phyloP scores from a whole-genome alignment of 2,888 invertebrate species.

The Orthonychiurus folsomi region DNA sequence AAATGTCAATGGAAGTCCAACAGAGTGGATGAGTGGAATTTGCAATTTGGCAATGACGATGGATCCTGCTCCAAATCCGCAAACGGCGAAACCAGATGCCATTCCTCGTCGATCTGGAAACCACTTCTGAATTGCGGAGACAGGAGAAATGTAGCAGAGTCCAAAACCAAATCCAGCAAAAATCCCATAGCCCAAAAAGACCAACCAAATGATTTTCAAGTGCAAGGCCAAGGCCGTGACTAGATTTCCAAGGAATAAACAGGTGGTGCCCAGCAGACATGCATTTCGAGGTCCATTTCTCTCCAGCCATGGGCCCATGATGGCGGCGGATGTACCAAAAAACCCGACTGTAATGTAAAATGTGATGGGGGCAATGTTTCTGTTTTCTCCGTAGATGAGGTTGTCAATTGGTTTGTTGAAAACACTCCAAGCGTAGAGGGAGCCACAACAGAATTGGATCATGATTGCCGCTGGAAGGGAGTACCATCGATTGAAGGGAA shows the following conservation, averaged over 20 bases:
- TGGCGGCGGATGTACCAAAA: conserved; percentile 28
- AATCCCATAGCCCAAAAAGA: conserved; percentile 22
- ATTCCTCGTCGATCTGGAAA: conserved; percentile 35
- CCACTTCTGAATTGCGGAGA: conserved; percentile 37
- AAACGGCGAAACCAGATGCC: conserved; percentile 34
- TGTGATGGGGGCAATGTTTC: conserved; percentile 32
- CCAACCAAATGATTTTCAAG: conserved; percentile 25
- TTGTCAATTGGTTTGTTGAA: conserved; percentile 36
- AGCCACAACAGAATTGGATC: conserved; percentile 34
- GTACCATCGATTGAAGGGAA: conserved; percentile 30
- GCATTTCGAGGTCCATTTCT: conserved; percentile 28
- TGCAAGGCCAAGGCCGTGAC: conserved; percentile 26
- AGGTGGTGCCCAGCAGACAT: conserved; percentile 21
- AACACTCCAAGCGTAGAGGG: conserved; percentile 37
- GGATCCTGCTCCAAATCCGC: conserved; percentile 38
- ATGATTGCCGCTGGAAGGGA: conserved; percentile 33
- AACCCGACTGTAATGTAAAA: conserved; percentile 36
- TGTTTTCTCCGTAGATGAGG: conserved; percentile 24
- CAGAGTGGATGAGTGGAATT: conserved; percentile 21
- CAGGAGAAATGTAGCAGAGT: conserved; percentile 33
- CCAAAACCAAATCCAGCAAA: conserved; percentile 28
- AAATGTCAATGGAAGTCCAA: conserved; percentile 32
- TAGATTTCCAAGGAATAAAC: conserved; percentile 30
- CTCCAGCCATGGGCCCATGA: conserved; percentile 37
- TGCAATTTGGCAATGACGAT: conserved; percentile 34